A percentile compares a stretch with the other conserved stretches of the same genome.
These are phyloP conservation scores for Xiphophorus birchmanni DNA, from an alignment of 2,797 vertebrate species.

Conservation along the genomic window DNA sequence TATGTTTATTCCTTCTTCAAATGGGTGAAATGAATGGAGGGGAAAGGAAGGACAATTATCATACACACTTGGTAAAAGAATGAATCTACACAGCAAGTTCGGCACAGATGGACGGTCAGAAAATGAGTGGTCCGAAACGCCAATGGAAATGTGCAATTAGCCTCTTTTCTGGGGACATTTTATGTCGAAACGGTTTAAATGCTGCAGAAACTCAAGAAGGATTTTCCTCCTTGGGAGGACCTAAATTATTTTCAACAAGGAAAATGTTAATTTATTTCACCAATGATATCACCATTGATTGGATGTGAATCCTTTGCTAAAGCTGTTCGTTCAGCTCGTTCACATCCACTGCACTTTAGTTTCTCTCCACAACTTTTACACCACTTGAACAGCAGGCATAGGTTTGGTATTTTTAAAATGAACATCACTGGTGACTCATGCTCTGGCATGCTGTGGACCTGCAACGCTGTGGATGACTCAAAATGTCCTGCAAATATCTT, in stretches of 20 bases:
- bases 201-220: background rate
- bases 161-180: background rate
- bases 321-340: background rate
- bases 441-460: background rate
- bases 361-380: constrained; percentile 1
- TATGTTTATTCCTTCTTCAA: background rate
- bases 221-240: background rate
- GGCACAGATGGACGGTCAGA: background rate
- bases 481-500: constrained; percentile 14
- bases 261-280: background rate
- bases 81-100: background rate
- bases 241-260: background rate
- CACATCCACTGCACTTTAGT: background rate
- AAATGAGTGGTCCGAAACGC: background rate
- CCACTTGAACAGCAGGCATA: constrained; percentile 10
- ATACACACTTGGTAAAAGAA: background rate
- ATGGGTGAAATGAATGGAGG: background rate
- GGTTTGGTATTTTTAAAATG: constrained; percentile 7
- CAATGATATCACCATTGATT: background rate
- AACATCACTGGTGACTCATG: background rate
- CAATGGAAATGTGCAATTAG: background rate
- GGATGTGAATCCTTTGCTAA: background rate
- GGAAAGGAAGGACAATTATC: background rate
- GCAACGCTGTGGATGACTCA: background rate
- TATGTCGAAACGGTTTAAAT: background rate